Percentiles rank a stretch among this genome's conserved stretches.
Conservation (phyloP, 2,888 invertebrate species). For the Drosophila aldrichi region DNA sequence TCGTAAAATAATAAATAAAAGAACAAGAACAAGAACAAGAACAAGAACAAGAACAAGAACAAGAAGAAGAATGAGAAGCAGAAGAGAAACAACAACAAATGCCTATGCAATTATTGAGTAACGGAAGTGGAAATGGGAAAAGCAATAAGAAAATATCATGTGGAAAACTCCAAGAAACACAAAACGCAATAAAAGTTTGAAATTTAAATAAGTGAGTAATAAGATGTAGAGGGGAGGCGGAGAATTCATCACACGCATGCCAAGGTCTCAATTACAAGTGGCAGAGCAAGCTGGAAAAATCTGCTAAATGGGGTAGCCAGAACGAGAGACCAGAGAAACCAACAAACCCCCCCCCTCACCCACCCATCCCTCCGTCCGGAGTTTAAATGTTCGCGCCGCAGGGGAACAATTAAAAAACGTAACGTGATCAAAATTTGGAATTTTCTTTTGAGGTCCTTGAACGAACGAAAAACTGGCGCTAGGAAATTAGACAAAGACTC, state of each 20-base stretch:
- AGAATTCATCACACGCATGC: conserved; percentile 49
- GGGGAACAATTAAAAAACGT: conserved; percentile 81
- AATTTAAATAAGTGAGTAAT: conserved; percentile 40
- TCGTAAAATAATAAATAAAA: conserved; percentile 32
- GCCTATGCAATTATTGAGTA: conserved; percentile 46
- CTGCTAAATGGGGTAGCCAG: conserved; percentile 9
- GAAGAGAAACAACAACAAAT: background rate
- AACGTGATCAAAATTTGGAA: conserved; percentile 81
- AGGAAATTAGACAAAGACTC: conserved; percentile 75
- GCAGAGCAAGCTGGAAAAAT: conserved; percentile 5
- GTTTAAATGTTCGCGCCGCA: conserved; percentile 75
- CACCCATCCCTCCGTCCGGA: no score
- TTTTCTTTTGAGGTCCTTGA: conserved; percentile 74
- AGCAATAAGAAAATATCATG: conserved; percentile 37
- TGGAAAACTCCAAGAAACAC: conserved; percentile 31
- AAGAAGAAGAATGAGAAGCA: background rate
- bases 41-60: no score
- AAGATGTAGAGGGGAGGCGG: no score
- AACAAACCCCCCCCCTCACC: no score
- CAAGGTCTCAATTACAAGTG: conserved; percentile 68
- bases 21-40: background rate
- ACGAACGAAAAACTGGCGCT: conserved; percentile 42
- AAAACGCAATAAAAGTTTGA: conserved; percentile 71
- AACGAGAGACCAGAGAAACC: no score
- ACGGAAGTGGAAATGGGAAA: conserved; percentile 1